Evolutionary conservation across 2,797 vertebrate genomes (phyloP).

Genomic region (Manis javanica): DNA sequence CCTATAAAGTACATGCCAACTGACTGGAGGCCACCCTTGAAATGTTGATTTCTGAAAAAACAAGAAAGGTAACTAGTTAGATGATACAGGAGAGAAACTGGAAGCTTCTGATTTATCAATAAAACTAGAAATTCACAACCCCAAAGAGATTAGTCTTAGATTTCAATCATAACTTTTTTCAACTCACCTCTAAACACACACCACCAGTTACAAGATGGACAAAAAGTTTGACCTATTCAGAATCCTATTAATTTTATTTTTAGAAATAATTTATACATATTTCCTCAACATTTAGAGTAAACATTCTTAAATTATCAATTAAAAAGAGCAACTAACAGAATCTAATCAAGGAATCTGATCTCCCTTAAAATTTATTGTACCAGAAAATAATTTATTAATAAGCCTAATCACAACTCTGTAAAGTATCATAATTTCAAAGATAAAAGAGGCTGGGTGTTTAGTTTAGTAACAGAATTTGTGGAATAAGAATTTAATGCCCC

Average conservation of each 20-base stretch:
- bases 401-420: not conserved
- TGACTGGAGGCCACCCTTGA: not conserved
- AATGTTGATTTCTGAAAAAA: slow-evolving; percentile 30
- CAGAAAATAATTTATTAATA: not conserved
- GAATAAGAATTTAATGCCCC: not conserved
- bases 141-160: not conserved
- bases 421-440: not conserved
- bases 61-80: not conserved
- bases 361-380: not conserved
- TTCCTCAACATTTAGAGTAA: not conserved
- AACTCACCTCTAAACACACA: not conserved
- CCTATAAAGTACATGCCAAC: not conserved
- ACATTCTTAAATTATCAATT: not conserved
- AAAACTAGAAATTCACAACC: not conserved
- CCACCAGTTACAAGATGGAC: not conserved
- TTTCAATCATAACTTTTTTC: not conserved
- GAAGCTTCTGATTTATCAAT: not conserved
- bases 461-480: not conserved
- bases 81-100: not conserved
- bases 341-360: not conserved
- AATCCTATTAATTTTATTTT: not conserved
- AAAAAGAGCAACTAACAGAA: not conserved
- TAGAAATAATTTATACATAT: not conserved
- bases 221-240: not conserved
- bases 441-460: not conserved